Evolutionary conservation across 2,797 vertebrate genomes (phyloP), one percentile per base, ranked within the genome.

Genomic region (Catharus ustulatus): DNA sequence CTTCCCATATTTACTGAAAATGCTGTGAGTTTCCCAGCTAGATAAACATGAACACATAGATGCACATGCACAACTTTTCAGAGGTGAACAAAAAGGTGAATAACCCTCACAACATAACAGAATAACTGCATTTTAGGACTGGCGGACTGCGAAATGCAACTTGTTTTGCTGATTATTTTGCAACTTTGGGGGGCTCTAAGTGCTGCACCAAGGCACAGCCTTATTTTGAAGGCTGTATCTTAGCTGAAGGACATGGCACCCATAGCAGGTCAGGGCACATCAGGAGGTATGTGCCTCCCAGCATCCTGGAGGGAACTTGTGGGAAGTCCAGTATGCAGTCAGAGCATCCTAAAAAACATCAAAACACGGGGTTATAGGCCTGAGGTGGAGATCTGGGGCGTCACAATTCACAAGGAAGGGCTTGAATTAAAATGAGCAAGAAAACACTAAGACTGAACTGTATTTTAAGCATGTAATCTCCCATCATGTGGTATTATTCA

Each of bases 391-490:
- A 85, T 96, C 27, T 75, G 72, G 73, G 69, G 87, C 71, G 49
- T 64, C 82, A 74, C 72, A 78, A 6, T 80, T 61, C 55, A 22
- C 74, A 89, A 69, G 72, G 69, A 87, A 87, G 49, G 42, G 48
- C 55, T 78, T 57, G 87, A 94, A 82, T 79, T 92, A 64, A 84
- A 91, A 87, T 13, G 46, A 84, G 71, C 68, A 96, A 80, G 71
- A 89, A 96, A 93, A 93, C n/a, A 38, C 66, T 61, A 83, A 94
- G 84, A 80, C 84, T 62, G 71, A 88, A 85, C 95, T 93, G 55
- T 85, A 87, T 97, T 89, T 96, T 95, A 95, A 95, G 76, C 76
- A 16, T 51, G 73, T 96, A 97, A 97, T 94, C 95, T 93, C 79
- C 92, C 78, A 66, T 94, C 96, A 95, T 64, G 91, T 89, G 93